These are phyloP conservation scores for Ormyrus labotus DNA, from an alignment of 2,888 invertebrate genomes.

Conservation along the genomic window DNA sequence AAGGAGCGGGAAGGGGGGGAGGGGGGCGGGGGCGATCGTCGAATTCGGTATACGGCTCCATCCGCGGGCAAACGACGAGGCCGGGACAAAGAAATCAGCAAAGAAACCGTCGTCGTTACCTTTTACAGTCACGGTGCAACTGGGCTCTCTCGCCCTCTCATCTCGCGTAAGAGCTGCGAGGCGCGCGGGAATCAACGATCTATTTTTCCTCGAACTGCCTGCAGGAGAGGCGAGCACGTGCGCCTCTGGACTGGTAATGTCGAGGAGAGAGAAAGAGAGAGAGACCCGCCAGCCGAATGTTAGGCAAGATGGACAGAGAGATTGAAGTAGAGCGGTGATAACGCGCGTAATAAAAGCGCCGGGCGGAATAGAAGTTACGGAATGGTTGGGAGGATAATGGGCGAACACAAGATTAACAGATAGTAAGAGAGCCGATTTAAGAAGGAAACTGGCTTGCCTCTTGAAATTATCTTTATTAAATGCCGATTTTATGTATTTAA, in stretches of 20 bases:
- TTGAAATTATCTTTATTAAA: too few species aligned
- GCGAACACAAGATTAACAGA: too few species aligned
- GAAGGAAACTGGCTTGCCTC: too few species aligned
- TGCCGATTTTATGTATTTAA: too few species aligned
- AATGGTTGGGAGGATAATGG: too few species aligned
- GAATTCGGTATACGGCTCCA: conserved; percentile 19
- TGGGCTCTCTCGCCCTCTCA: conserved; percentile 9
- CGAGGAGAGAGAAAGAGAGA: conserved; percentile 9
- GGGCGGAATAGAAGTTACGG: background rate
- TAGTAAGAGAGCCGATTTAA: too few species aligned
- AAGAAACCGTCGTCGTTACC: conserved; percentile 41
- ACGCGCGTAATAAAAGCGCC: background rate
- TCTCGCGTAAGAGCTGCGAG: conserved; percentile 3
- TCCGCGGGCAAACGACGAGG: background rate
- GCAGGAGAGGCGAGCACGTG: background rate
- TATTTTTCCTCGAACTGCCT: conserved; percentile 35
- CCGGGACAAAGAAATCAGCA: conserved; percentile 25
- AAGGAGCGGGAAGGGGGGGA: background rate
- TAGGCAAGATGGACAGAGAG: background rate
- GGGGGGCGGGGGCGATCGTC: background rate
- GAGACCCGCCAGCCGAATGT: background rate
- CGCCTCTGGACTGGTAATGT: background rate
- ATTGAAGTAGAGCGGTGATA: conserved; percentile 13
- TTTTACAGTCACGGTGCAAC: conserved; percentile 42
- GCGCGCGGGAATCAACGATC: conserved; percentile 18